phyloP scores from a whole-genome alignment of 2,797 vertebrate genomes.

The Neomorphus geoffroyi region DNA sequence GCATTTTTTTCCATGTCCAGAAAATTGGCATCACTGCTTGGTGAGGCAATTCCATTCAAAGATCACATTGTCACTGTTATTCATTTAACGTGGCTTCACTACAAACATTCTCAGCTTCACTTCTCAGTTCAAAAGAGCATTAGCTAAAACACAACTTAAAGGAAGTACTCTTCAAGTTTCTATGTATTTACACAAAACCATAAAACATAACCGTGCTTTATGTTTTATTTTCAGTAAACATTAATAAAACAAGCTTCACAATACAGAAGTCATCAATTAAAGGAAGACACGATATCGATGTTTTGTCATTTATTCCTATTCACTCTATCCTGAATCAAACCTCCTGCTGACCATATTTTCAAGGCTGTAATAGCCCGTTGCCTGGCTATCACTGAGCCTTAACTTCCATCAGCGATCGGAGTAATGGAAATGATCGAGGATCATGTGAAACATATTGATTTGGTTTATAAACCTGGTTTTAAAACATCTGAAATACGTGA shows the following conservation, averaged over 20 bases:
- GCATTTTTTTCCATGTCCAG: neutral
- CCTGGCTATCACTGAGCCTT: neutral
- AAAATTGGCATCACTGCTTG: neutral
- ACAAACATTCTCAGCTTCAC: neutral
- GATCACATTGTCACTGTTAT: neutral
- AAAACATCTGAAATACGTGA: neutral
- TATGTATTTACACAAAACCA: neutral
- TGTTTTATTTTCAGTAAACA: neutral
- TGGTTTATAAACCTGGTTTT: neutral
- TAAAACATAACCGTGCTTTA: neutral
- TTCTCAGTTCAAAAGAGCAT: neutral
- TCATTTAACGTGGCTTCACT: neutral
- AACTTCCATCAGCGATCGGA: neutral
- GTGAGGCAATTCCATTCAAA: neutral
- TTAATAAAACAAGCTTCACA: neutral
- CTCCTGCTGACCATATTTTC: neutral
- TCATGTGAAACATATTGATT: neutral
- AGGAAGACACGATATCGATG: neutral
- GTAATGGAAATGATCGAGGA: neutral
- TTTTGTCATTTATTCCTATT: neutral
- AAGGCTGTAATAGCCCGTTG: neutral
- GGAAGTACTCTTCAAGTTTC: neutral
- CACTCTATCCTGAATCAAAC: neutral
- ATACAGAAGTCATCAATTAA: neutral
- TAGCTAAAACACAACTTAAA: neutral